phyloP scores from a whole-genome alignment of 1,140 invertebrate genomes.

The Diorhabda elongata region DNA sequence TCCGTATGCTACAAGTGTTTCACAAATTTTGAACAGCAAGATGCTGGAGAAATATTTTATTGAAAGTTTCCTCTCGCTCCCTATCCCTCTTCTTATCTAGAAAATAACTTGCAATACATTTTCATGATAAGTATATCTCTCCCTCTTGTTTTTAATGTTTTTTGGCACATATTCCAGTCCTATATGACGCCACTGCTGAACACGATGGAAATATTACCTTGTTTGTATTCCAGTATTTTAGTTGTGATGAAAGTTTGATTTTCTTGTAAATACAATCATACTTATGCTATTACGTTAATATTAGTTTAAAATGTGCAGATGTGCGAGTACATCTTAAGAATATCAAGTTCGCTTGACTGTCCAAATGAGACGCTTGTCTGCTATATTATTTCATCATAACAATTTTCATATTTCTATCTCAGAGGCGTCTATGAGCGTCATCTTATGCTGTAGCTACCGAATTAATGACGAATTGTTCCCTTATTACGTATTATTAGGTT shows the following conservation, averaged over 20 bases:
- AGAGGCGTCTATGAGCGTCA: slow-evolving; percentile 21
- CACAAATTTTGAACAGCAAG: too few relatives aligned
- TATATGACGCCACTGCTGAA: too few relatives aligned
- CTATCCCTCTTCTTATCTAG: too few relatives aligned
- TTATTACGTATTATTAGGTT: slow-evolving; percentile 34
- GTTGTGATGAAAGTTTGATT: neutral
- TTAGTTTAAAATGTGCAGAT: slow-evolving; percentile 27
- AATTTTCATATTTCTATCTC: slow-evolving; percentile 34
- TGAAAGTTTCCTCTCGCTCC: too few relatives aligned
- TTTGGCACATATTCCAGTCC: too few relatives aligned
- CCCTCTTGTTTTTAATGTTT: too few relatives aligned
- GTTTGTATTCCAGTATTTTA: too few relatives aligned
- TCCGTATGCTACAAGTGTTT: too few relatives aligned
- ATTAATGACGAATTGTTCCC: slow-evolving; percentile 35
- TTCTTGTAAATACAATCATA: slow-evolving; percentile 25
- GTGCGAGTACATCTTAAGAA: slow-evolving; percentile 7
- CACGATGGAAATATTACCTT: too few relatives aligned
- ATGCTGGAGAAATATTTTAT: too few relatives aligned
- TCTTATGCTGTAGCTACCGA: slow-evolving; percentile 30
- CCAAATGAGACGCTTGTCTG: slow-evolving; percentile 34
- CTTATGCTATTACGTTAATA: slow-evolving; percentile 23
- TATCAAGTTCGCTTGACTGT: slow-evolving; percentile 14
- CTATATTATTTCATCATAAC: slow-evolving; percentile 28
- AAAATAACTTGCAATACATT: too few relatives aligned
- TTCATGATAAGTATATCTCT: too few relatives aligned